Evolutionary conservation across 2,888 invertebrate species (phyloP), one percentile per base, ranked within the genome.

Genomic region (Euplexia lucipara): DNA sequence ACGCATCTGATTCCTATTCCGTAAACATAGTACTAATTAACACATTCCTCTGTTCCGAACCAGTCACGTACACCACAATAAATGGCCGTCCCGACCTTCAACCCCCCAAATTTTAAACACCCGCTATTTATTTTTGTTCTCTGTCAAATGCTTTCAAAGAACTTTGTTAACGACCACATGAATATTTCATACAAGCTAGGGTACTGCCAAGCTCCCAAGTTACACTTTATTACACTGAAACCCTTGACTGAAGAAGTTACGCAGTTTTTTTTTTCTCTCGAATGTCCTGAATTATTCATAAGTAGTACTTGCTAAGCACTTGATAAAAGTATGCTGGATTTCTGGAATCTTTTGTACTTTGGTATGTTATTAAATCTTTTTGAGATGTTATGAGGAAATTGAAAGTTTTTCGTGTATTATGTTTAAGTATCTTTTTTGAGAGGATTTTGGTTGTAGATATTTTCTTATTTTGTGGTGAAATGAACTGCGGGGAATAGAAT

Each of bases 281-380:
- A 82, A 83, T 81, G 78, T 75, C 60, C 64, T 86, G 86, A 86
- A 86, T 86, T 74, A 86, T 86, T 86, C 84, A 86, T 86, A 74
- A 80, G 60, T 58, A 62, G 67, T 60, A 66, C 76, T 70, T 62
- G 70, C 67, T 79, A 76, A 80, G 83, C 70, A 82, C 72, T 68
- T 68, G 78, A 74, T 70, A 71, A 65, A 73, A 82, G 80, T 79
- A 80, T 79, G 72, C 54, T 67, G 74, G 62, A 68, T 76, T 70
- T 57, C 52, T 49, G 60, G 56, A 82, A 79, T 79, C 80, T 80
- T 67, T 54, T 79, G 62, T 69, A 64, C 68, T 72, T 57, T 56
- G 60, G 56, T 70, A 56, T 73, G 71, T 79, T 81, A 81, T 79
- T 81, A 82, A 82, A 79, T 81, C 78, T 81, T 67, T 68, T 63